These are phyloP conservation scores for Scytalopus superciliaris DNA, from an alignment of 2,113 vertebrate species.

Conservation along the genomic window DNA sequence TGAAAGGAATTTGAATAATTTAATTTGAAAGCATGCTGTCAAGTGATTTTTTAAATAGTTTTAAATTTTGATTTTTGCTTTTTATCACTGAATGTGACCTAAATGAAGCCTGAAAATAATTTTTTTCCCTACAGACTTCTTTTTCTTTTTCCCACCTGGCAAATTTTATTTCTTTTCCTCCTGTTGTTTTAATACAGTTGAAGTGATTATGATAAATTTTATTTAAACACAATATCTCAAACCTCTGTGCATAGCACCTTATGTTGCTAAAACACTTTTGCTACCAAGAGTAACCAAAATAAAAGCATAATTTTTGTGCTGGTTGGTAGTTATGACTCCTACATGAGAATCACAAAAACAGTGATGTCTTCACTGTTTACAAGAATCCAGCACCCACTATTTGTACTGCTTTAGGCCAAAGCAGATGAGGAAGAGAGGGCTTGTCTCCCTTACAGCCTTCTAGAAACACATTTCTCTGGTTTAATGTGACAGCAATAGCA, in stretches of 20 bases:
- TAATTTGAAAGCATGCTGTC: constrained; percentile 9
- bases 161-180: neutral
- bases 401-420: neutral
- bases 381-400: neutral
- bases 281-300: neutral
- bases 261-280: neutral
- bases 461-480: neutral
- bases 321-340: neutral
- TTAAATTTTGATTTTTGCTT: neutral
- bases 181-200: neutral
- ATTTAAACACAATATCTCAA: neutral
- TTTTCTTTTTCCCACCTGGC: neutral
- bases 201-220: neutral
- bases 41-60: neutral
- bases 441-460: neutral
- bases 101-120: neutral
- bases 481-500: neutral
- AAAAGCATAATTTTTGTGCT: neutral
- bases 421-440: neutral
- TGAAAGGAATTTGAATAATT: constrained; percentile 42
- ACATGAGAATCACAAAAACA: neutral
- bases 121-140: neutral
- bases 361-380: neutral
- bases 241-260: neutral
- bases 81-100: neutral